Evolutionary conservation across 53 echinoderm and acorn worm genomes (phyloP).

Genomic region (Pentamera pediparva): DNA sequence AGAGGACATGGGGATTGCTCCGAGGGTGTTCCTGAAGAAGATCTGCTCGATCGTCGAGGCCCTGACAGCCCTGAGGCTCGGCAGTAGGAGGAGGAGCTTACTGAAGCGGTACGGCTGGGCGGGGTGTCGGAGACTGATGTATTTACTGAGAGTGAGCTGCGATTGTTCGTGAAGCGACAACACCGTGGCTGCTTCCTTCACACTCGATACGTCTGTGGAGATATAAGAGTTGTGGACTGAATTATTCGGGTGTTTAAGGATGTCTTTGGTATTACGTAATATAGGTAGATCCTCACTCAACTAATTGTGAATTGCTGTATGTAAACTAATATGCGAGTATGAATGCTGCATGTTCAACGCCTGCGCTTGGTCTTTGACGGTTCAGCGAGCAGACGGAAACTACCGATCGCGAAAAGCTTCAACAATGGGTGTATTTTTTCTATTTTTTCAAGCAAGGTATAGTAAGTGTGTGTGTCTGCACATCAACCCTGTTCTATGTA

Average conservation of each 20-base stretch:
- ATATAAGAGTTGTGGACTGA: too few relatives aligned
- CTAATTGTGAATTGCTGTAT: too few relatives aligned
- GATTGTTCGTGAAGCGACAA: constrained; percentile 85
- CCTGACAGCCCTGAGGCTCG: constrained; percentile 74
- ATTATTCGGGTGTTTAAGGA: not conserved
- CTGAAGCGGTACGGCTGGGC: constrained; percentile 88
- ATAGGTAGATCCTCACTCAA: too few relatives aligned
- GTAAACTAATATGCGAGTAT: too few relatives aligned
- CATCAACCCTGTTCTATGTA: too few relatives aligned
- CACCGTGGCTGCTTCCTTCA: constrained; percentile 65
- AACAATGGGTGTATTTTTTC: too few relatives aligned
- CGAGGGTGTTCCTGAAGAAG: constrained; percentile 88
- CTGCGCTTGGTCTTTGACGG: too few relatives aligned
- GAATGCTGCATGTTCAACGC: too few relatives aligned
- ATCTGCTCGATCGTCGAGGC: constrained; percentile 84
- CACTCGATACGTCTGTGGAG: constrained; percentile 57
- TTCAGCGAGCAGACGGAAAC: too few relatives aligned
- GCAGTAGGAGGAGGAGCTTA: constrained; percentile 78
- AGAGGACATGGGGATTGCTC: constrained; percentile 75
- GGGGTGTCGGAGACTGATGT: constrained; percentile 77
- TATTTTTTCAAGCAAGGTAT: too few relatives aligned
- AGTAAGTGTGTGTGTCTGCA: too few relatives aligned
- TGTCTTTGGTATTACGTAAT: not conserved
- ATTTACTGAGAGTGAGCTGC: constrained; percentile 87
- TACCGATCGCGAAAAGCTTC: too few relatives aligned